Conservation (phyloP, 2,113 vertebrate species). For the Blennius ocellaris region DNA sequence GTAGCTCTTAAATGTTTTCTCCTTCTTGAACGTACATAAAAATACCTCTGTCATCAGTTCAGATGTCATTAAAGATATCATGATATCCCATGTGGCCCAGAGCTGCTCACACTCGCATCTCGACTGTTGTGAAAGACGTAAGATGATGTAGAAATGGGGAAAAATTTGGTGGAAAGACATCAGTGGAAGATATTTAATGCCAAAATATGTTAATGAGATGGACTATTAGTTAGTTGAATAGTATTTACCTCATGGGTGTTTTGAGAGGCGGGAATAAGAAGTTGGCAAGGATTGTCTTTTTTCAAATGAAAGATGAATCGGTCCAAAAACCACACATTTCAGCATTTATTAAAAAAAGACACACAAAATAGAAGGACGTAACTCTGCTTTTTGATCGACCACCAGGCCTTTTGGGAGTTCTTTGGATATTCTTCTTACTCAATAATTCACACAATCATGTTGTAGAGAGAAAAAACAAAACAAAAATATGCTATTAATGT, state of each 20-base stretch:
- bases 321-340: not conserved
- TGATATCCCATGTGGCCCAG: slow-evolving; percentile 11
- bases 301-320: slow-evolving; percentile 10
- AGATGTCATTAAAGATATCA: slow-evolving; percentile 57
- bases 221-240: slow-evolving; percentile 12
- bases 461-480: slow-evolving; percentile 19
- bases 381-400: slow-evolving; percentile 50
- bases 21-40: slow-evolving; percentile 69
- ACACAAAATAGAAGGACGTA: slow-evolving; percentile 10
- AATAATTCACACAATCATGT: slow-evolving; percentile 29
- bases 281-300: slow-evolving; percentile 34
- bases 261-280: slow-evolving; percentile 23
- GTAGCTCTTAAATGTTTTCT: slow-evolving; percentile 62
- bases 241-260: slow-evolving; percentile 67
- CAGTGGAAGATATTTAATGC: slow-evolving; percentile 53
- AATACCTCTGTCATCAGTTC: slow-evolving; percentile 78
- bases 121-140: slow-evolving; percentile 30
- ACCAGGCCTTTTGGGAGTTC: slow-evolving; percentile 22
- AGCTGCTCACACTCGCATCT: slow-evolving; percentile 23
- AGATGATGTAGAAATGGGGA: slow-evolving; percentile 24
- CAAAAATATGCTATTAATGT: slow-evolving; percentile 62
- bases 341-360: slow-evolving; percentile 8
- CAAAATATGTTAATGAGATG: slow-evolving; percentile 59
- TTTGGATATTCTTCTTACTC: slow-evolving; percentile 29
- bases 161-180: slow-evolving; percentile 33